Base-by-base conservation (phyloP, 2,888 invertebrate genomes). In the Drosophila lutescens region DNA sequence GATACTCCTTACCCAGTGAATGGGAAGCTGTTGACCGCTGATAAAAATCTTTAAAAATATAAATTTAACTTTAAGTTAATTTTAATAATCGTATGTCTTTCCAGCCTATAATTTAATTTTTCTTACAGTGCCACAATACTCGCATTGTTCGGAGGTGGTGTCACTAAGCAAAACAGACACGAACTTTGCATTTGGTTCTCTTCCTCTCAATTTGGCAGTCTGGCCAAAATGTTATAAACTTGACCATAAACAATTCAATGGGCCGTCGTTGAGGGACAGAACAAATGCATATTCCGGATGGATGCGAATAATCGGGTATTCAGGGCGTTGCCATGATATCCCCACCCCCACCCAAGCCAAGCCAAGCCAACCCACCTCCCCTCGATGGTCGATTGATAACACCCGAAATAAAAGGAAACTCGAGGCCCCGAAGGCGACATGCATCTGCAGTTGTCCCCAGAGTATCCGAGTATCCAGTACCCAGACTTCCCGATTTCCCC, bases 221-320 rank as follows among this genome's bases (percentile, higher is more conserved):
- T 67, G 17, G 58, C 71, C 66, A 71, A 67, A 70, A 43, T 32
- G 23, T 7, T 56, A 46, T 46, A 66, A 74, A 51, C 69, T 74
- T 71, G 67, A 46, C 70, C 68, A 71, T 71, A 71, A 71, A 74
- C 84, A 83, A 80, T 87, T 79, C 86, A 57, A 78, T 85, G 58
- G 62, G 46, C 46, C 32, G 32, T n/a, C 30, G 43, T 30, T 56
- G 67, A 74, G 36, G 67, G 67, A 74, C 51, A 74, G 67, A 72
- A 75, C 72, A 72, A 71, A 75, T 66, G 56, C 56, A 67, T 77
- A 69, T 70, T 47, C 51, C 79, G 76, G 53, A 68, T 78, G 66
- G 54, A 78, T 44, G 62, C 51, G 57, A 53, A 43, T 50, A 74
- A 65, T 78, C 51, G 57, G 43, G 47, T 50, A 74, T 71, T 78